Evolutionary conservation across 1,140 invertebrate species (phyloP), one percentile per base, ranked within the genome.

Genomic region (Mya arenaria): DNA sequence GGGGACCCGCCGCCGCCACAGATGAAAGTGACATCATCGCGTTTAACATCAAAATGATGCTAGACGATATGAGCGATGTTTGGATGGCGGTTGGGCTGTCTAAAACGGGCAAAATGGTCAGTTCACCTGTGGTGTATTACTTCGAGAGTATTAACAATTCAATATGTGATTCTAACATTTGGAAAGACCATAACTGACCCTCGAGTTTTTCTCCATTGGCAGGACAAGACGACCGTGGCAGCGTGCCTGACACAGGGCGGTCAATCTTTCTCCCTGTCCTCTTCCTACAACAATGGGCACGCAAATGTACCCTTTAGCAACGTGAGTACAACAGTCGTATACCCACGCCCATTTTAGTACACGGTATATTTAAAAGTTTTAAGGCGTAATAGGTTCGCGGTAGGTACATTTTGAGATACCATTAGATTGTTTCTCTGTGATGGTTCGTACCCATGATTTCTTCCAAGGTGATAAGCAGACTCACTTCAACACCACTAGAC

Each of bases 161-260:
- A n/a, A n/a, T n/a, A n/a, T n/a, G n/a, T n/a, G n/a, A n/a, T n/a
- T n/a, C n/a, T n/a, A n/a, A n/a, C n/a, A n/a, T n/a, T n/a, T n/a
- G n/a, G n/a, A n/a, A n/a, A n/a, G n/a, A n/a, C n/a, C n/a, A n/a
- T n/a, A n/a, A n/a, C n/a, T n/a, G n/a, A n/a, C n/a, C n/a, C n/a
- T n/a, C n/a, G n/a, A n/a, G n/a, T n/a, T n/a, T n/a, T n/a, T n/a
- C n/a, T n/a, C n/a, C n/a, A n/a, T n/a, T n/a, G n/a, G n/a, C n/a
- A 78, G 75, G 75, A 78, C 32, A 62, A 55, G 17, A 78, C 75
- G 10, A 65, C 56, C 63, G 75, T 78, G 0, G 63, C 60, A 13
- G 75, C 75, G 28, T 78, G 75, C 41, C 19, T 78, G 17, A 36
- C 52, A 10, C 19, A 52, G 4, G 62, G 34, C 10, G 41, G 0